Conservation (phyloP, 2,888 invertebrate species). For the Heliconius cydno region DNA sequence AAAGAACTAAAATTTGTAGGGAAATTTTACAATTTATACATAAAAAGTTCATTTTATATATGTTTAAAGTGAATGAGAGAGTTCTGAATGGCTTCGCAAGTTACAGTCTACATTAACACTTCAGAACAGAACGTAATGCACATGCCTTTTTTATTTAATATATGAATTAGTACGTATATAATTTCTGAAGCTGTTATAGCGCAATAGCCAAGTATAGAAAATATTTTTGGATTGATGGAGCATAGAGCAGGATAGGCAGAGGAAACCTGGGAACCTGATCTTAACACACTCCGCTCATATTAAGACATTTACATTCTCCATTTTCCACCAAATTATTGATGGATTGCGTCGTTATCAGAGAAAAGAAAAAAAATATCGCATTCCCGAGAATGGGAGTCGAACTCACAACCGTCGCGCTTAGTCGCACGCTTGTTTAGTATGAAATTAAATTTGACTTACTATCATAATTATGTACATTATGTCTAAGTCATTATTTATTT, state of each 20-base stretch:
- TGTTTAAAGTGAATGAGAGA: not conserved
- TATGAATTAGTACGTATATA: not conserved
- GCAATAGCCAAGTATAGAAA: not conserved
- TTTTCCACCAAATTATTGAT: no score
- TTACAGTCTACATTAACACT: conserved; percentile 16
- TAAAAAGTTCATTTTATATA: not conserved
- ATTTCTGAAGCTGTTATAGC: not conserved
- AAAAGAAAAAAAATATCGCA: not conserved
- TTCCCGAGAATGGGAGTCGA: no score
- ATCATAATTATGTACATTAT: no score
- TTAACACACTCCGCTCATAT: not conserved
- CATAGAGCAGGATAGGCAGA: not conserved
- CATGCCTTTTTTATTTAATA: not conserved
- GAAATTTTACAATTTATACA: conserved; percentile 18
- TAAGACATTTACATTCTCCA: no score
- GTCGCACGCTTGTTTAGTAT: no score
- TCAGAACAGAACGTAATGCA: not conserved
- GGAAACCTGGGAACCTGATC: not conserved
- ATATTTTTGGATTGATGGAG: no score
- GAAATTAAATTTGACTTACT: no score
- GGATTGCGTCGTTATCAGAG: not conserved
- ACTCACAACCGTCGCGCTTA: no score
- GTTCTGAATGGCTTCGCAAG: conserved; percentile 1
- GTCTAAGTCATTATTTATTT: no score
- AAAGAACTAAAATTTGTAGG: conserved; percentile 15